Evolutionary conservation across 2,113 vertebrate genomes (phyloP), one percentile per base, ranked within the genome.

Genomic region (Takifugu bimaculatus): DNA sequence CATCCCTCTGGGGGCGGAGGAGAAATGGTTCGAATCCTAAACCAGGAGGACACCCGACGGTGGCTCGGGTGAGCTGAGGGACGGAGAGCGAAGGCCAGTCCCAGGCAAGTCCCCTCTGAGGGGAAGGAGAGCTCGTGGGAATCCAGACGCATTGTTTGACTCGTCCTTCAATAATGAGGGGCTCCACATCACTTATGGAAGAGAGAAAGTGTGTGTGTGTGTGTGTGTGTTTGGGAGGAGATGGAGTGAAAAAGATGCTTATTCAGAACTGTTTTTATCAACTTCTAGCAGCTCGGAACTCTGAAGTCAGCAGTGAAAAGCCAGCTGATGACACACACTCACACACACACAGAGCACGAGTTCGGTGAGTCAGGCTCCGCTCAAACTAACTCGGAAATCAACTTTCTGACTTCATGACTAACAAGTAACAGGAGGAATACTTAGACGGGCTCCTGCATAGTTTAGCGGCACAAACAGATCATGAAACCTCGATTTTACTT

Each of bases 311-410:
- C 42, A 11, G 53, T 47, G 47, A 75, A 65, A 69, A 63, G 56
- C 54, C 57, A 47, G 42, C 64, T 58, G 50, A 60, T 27, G 6
- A 11, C 50, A 52, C 27, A 6, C 62, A 26, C 27, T 28, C 13
- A n/a, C 3, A 35, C 54, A 27, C 52, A 27, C 35, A 39, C 35
- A 39, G 29, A 32, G 59, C 63, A 72, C 70, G 68, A 15, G 26
- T 58, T 57, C 54, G 51, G 13, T 76, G 72, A 80, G 66, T 80
- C 74, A 82, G 35, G 26, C 57, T 70, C 13, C 51, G 44, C 7
- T 47, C 49, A 65, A 78, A 67, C 26, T 50, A 63, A 50, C 9
- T 39, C 1, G 35, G 35, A 39, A 39, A 39, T 6, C 7, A 39
- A 39, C 6, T n/a, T n/a, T 48, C 14, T n/a, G 45, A n/a, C 45